Conservation (phyloP, 2,888 invertebrate species). For the Disparrhopalites patrizii region DNA sequence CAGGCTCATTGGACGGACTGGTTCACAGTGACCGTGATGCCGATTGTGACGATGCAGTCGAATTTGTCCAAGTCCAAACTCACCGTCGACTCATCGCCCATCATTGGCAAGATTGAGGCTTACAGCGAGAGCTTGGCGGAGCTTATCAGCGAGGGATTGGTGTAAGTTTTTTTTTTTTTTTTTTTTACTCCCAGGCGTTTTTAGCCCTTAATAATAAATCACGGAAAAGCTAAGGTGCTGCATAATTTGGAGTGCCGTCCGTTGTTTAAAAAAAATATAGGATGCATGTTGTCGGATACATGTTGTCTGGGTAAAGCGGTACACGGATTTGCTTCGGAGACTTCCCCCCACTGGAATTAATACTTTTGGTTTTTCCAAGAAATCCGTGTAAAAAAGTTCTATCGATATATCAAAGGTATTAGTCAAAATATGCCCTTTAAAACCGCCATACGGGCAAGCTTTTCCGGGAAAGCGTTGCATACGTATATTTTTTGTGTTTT, state of each 20-base stretch:
- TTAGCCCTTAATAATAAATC: background rate
- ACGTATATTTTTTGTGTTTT: too few relatives aligned
- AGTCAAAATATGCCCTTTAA: too few relatives aligned
- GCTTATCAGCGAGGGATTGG: constrained; percentile 17
- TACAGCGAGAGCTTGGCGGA: constrained; percentile 5
- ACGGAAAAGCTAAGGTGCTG: background rate
- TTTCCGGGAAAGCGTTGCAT: too few relatives aligned
- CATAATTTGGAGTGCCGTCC: too few relatives aligned
- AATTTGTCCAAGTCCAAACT: background rate
- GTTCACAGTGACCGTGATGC: constrained; percentile 29
- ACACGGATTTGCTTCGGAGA: background rate
- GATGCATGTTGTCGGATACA: too few relatives aligned
- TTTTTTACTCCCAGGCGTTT: background rate
- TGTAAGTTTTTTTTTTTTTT: background rate
- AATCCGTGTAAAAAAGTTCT: too few relatives aligned
- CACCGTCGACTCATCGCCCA: background rate
- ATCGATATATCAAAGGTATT: too few relatives aligned
- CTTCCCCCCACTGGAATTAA: background rate
- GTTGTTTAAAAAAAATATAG: background rate
- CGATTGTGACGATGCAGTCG: background rate
- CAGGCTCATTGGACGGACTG: constrained; percentile 37
- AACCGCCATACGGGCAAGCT: too few relatives aligned
- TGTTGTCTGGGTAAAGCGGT: too few relatives aligned
- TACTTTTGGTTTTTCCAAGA: background rate
- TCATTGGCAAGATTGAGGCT: background rate